Conservation (phyloP, 2,113 vertebrate species). For the Archocentrus centrarchus region DNA sequence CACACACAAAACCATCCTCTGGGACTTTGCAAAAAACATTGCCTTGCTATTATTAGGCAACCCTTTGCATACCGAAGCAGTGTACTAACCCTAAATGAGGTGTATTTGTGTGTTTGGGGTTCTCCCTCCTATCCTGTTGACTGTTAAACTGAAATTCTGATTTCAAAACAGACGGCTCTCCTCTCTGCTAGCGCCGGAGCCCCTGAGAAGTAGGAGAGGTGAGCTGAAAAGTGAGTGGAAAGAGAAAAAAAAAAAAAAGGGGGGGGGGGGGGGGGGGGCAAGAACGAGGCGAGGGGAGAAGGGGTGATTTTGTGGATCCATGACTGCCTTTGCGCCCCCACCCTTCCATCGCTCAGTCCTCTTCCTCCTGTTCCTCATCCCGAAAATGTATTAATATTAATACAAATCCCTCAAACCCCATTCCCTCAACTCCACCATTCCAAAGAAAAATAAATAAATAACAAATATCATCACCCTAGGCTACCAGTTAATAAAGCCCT, state of each 20-base stretch:
- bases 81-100: slow-evolving; percentile 38
- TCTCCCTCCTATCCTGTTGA: slow-evolving; percentile 59
- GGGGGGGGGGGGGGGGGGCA: background rate
- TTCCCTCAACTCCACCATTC: slow-evolving; percentile 26
- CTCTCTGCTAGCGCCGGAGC: background rate
- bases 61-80: slow-evolving; percentile 66
- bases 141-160: slow-evolving; percentile 70
- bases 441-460: slow-evolving; percentile 38
- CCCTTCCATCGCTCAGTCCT: background rate
- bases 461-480: slow-evolving; percentile 78
- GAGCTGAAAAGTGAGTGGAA: background rate
- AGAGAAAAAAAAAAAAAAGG: too few relatives aligned
- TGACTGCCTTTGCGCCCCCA: slow-evolving; percentile 52
- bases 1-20: slow-evolving; percentile 28
- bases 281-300: background rate
- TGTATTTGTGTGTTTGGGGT: slow-evolving; percentile 38
- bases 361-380: slow-evolving; percentile 52
- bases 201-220: background rate
- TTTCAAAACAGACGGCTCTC: slow-evolving; percentile 37
- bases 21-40: slow-evolving; percentile 70
- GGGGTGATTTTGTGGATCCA: slow-evolving; percentile 66
- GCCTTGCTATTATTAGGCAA: slow-evolving; percentile 72
- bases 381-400: slow-evolving; percentile 81
- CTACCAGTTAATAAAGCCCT: slow-evolving; percentile 84
- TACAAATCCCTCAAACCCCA: slow-evolving; percentile 56